Percentiles rank a stretch among this genome's conserved stretches.
Conservation (phyloP, 2,113 vertebrate genomes). For the Pygoscelis antarcticus region DNA sequence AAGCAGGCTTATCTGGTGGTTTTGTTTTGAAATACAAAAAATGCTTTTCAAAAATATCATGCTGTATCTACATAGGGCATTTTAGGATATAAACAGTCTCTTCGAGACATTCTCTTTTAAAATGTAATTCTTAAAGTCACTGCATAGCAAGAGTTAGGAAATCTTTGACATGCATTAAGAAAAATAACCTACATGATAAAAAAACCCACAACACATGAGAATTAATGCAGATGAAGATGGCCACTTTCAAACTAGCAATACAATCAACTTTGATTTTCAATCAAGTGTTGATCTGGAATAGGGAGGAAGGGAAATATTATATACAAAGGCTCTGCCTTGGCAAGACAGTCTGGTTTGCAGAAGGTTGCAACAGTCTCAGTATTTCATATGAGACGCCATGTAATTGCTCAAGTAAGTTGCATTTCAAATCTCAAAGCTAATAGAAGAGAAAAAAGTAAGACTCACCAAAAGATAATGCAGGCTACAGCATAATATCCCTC, state of each 20-base stretch:
- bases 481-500: neutral
- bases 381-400: neutral
- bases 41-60: neutral
- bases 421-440: slow-evolving; percentile 39
- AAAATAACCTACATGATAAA: neutral
- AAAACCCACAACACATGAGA: neutral
- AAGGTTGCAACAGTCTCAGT: neutral
- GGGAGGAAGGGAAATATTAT: neutral
- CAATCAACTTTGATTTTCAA: slow-evolving; percentile 59
- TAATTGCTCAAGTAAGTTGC: neutral
- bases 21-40: neutral
- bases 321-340: neutral
- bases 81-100: neutral
- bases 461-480: slow-evolving; percentile 5
- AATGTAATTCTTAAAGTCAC: neutral
- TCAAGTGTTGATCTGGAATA: slow-evolving; percentile 48
- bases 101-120: neutral
- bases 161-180: slow-evolving; percentile 14
- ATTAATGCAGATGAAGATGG: slow-evolving; percentile 28
- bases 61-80: neutral
- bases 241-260: slow-evolving; percentile 18
- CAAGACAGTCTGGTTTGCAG: neutral
- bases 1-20: neutral
- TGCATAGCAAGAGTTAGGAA: slow-evolving; percentile 13
- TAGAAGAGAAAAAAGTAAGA: neutral